Percentiles rank a stretch among this genome's conserved stretches.
phyloP scores from a whole-genome alignment of 2,113 vertebrate genomes.

The Tenrec ecaudatus region DNA sequence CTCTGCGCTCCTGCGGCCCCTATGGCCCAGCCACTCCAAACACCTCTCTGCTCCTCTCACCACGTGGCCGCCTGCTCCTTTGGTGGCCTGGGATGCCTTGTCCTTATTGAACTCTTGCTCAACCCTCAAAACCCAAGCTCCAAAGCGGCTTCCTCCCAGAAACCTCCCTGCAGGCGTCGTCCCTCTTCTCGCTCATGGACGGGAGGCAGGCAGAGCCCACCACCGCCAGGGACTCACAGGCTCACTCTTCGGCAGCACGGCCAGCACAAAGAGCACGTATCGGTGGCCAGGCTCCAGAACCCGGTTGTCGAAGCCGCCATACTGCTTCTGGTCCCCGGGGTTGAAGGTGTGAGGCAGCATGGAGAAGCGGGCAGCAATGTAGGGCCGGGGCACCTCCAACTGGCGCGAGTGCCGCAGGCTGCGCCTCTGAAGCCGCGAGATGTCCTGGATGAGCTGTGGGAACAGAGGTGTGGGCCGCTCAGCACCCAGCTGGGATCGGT shows the following conservation, averaged over 20 bases:
- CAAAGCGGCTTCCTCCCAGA: background rate
- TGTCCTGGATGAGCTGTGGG: constrained; percentile 91
- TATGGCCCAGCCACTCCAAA: background rate
- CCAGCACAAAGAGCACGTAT: constrained; percentile 96
- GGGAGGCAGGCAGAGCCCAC: background rate
- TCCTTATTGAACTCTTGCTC: background rate
- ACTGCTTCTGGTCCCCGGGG: constrained; percentile 93
- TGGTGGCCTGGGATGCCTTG: background rate
- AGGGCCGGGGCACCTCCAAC: constrained; percentile 93
- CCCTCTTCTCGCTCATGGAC: background rate
- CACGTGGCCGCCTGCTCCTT: no score
- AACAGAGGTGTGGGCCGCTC: background rate
- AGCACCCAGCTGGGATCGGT: background rate
- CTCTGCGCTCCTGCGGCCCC: background rate
- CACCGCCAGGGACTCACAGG: constrained; percentile 87
- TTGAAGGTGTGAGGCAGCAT: constrained; percentile 92
- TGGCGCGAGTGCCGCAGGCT: constrained; percentile 94
- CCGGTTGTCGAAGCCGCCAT: constrained; percentile 94
- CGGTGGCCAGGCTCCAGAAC: constrained; percentile 93
- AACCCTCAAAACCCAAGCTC: background rate
- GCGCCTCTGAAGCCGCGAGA: constrained; percentile 90
- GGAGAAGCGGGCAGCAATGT: constrained; percentile 94
- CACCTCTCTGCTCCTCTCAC: background rate
- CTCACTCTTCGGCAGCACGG: constrained; percentile 91
- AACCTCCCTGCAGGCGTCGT: background rate